Evolutionary conservation across 1,140 invertebrate genomes (phyloP).

Genomic region (Steinernema khuongi): DNA sequence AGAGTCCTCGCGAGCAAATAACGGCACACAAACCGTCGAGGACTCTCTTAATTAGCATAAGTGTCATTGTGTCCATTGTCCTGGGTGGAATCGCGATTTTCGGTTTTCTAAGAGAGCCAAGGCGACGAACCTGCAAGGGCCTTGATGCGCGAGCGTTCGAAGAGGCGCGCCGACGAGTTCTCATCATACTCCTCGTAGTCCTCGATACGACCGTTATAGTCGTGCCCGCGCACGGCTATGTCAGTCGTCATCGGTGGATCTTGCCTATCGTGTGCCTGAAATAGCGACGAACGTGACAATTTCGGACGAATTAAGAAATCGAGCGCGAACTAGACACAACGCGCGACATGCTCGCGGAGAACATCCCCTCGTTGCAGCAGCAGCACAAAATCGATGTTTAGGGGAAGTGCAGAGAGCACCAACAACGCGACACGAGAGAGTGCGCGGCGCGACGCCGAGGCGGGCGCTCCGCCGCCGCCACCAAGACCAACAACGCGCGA

Average conservation of each 20-base stretch:
- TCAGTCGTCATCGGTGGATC: slow-evolving; percentile 78
- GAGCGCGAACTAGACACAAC: no score
- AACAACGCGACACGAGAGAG: no score
- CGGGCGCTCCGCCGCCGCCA: no score
- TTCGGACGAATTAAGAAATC: no score
- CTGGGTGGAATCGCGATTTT: not conserved
- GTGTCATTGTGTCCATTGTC: not conserved
- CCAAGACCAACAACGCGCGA: not conserved
- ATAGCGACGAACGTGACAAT: not conserved
- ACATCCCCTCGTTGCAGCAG: not conserved
- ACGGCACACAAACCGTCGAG: no score
- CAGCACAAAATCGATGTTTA: slow-evolving; percentile 5
- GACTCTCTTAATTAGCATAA: not conserved
- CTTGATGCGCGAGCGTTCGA: slow-evolving; percentile 96
- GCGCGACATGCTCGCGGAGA: not conserved
- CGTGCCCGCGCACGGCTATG: slow-evolving; percentile 81
- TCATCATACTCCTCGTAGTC: slow-evolving; percentile 95
- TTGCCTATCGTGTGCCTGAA: not conserved
- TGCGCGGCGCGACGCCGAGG: not conserved
- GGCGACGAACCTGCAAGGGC: slow-evolving; percentile 80
- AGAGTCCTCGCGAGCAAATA: not conserved
- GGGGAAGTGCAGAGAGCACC: slow-evolving; percentile 13
- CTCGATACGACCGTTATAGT: slow-evolving; percentile 69
- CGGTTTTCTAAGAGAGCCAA: no score
- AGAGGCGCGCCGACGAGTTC: slow-evolving; percentile 93